A percentile compares a stretch with the other conserved stretches of the same genome.
phyloP scores from a whole-genome alignment of 2,113 vertebrate species.

The Meleagris gallopavo region DNA sequence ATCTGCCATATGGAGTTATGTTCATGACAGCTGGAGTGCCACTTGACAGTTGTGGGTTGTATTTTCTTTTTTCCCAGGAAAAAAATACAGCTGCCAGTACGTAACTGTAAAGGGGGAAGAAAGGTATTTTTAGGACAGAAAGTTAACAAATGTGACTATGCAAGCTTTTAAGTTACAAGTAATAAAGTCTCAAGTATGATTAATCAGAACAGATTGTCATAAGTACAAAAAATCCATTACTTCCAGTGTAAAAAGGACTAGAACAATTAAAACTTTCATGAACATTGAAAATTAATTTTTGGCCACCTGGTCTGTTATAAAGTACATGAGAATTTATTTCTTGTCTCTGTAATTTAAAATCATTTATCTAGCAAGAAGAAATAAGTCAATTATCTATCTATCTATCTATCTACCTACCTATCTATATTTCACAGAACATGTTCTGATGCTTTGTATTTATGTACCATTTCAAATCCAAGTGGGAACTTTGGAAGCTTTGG shows the following conservation, averaged over 20 bases:
- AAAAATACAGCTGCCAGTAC: not conserved
- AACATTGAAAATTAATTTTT: not conserved
- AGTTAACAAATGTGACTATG: not conserved
- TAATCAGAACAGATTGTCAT: conserved; percentile 2
- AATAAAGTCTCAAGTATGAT: not conserved
- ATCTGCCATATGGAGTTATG: not conserved
- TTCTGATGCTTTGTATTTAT: not conserved
- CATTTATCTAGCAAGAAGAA: not conserved
- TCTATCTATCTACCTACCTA: too few relatives aligned
- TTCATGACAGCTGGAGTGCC: not conserved
- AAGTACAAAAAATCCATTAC: not conserved
- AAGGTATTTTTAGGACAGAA: not conserved
- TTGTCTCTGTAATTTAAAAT: not conserved
- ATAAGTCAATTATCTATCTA: not conserved
- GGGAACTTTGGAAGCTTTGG: not conserved
- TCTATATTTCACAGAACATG: not conserved
- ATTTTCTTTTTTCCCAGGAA: not conserved
- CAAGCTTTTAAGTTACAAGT: not conserved
- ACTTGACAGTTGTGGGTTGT: not conserved
- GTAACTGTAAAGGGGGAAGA: not conserved
- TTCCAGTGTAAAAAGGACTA: not conserved
- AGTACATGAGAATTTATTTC: not conserved
- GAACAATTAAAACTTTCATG: not conserved
- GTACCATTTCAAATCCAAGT: not conserved
- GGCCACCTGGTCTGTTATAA: not conserved